phyloP scores from a whole-genome alignment of 2,888 invertebrate species.

The Ditula angustiorana region DNA sequence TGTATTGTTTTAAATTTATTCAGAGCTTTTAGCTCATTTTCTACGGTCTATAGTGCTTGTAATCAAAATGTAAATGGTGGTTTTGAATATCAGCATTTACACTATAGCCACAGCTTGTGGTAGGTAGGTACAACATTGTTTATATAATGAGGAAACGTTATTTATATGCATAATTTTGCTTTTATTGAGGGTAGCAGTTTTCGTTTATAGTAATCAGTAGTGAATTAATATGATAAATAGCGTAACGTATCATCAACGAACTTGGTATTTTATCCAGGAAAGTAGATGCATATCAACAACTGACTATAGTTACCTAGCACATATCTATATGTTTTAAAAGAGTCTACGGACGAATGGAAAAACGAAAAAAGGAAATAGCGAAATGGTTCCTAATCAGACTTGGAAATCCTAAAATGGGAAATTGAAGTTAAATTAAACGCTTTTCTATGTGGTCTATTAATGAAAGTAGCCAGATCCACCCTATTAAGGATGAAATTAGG shows the following conservation, averaged over 20 bases:
- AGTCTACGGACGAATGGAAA: too few relatives aligned
- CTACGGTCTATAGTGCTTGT: slow-evolving; percentile 15
- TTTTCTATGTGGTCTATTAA: too few relatives aligned
- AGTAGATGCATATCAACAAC: too few relatives aligned
- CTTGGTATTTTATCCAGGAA: neutral
- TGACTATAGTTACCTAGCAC: too few relatives aligned
- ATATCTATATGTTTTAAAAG: too few relatives aligned
- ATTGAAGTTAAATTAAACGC: too few relatives aligned
- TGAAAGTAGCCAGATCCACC: too few relatives aligned
- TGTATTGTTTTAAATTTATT: slow-evolving; percentile 36
- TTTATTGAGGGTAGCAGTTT: neutral
- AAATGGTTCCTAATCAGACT: too few relatives aligned
- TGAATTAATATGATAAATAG: neutral
- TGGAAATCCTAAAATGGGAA: too few relatives aligned
- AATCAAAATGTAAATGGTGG: slow-evolving; percentile 36
- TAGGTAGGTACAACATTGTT: neutral
- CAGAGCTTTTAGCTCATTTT: slow-evolving; percentile 22
- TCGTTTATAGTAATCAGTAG: neutral
- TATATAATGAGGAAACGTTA: neutral
- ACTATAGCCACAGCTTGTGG: neutral
- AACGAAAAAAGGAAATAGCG: too few relatives aligned
- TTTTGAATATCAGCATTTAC: slow-evolving; percentile 18
- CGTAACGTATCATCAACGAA: neutral
- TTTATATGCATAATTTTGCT: neutral
- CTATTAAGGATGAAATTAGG: too few relatives aligned